Evolutionary conservation across 2,113 vertebrate genomes (phyloP).

Genomic region (Propithecus coquereli): DNA sequence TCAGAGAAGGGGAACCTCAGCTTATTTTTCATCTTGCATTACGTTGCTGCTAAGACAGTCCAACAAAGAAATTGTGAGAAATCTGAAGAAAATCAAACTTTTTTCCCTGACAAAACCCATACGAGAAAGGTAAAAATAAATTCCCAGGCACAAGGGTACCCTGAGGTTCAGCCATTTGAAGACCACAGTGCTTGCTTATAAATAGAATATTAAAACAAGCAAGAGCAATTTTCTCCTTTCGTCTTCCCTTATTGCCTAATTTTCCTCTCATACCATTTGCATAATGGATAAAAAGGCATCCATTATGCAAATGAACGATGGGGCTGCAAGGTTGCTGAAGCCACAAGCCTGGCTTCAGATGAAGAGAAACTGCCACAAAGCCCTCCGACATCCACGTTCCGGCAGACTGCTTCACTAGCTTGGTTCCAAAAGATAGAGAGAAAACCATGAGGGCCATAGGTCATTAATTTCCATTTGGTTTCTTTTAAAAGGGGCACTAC

Average conservation of each 20-base stretch:
- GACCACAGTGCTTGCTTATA: conserved; percentile 53
- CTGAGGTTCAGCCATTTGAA: conserved; percentile 10
- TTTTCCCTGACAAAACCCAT: background rate
- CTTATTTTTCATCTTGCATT: background rate
- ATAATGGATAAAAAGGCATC: conserved; percentile 72
- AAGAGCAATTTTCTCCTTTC: conserved; percentile 62
- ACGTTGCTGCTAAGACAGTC: background rate
- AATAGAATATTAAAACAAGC: conserved; percentile 68
- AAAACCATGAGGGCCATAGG: background rate
- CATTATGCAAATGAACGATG: conserved; percentile 68
- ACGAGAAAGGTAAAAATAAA: background rate
- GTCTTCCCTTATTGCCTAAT: conserved; percentile 66
- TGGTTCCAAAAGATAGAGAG: background rate
- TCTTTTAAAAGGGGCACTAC: conserved; percentile 1
- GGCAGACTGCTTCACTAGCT: background rate
- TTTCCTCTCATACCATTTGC: conserved; percentile 70
- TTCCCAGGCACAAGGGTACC: background rate
- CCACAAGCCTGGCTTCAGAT: conserved; percentile 37
- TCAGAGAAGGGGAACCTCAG: background rate
- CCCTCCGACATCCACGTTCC: background rate
- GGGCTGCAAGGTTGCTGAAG: conserved; percentile 42
- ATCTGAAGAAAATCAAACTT: background rate
- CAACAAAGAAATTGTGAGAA: background rate
- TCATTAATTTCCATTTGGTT: conserved; percentile 1
- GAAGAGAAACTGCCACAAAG: background rate